These are phyloP conservation scores for Hololepta plana DNA, from an alignment of 2,888 invertebrate species.

Conservation along the genomic window DNA sequence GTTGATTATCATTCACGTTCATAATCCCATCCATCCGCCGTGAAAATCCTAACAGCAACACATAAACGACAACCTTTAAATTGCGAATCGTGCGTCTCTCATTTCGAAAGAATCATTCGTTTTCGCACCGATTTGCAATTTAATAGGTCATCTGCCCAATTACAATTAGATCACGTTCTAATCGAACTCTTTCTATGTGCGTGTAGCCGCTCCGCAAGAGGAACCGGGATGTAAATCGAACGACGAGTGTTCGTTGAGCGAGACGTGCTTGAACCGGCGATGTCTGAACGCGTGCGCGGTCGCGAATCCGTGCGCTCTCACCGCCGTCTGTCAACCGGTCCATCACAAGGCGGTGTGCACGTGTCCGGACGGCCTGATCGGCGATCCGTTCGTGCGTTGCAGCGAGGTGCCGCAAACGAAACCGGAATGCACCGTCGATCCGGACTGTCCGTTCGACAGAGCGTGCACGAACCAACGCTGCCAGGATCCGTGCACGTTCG, in stretches of 20 bases:
- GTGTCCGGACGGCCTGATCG: conserved; percentile 54
- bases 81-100: conserved; percentile 1
- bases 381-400: conserved; percentile 70
- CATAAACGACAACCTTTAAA: too few species aligned
- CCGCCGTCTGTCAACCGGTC: conserved; percentile 58
- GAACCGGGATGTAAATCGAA: conserved; percentile 49
- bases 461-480: conserved; percentile 69
- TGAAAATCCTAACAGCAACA: too few species aligned
- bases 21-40: too few species aligned
- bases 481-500: conserved; percentile 59
- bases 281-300: conserved; percentile 62
- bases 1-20: too few species aligned
- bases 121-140: conserved; percentile 2
- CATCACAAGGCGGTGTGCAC: conserved; percentile 62
- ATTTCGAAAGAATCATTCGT: not conserved
- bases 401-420: conserved; percentile 33
- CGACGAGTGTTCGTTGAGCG: conserved; percentile 51
- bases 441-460: conserved; percentile 56
- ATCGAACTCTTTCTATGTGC: not conserved
- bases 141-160: not conserved
- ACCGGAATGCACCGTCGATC: conserved; percentile 53
- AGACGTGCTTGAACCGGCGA: conserved; percentile 50
- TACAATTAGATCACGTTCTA: conserved; percentile 1
- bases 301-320: conserved; percentile 54
- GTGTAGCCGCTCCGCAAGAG: conserved; percentile 19